phyloP scores from a whole-genome alignment of 2,797 vertebrate species.

The Telmatherina bonti region DNA sequence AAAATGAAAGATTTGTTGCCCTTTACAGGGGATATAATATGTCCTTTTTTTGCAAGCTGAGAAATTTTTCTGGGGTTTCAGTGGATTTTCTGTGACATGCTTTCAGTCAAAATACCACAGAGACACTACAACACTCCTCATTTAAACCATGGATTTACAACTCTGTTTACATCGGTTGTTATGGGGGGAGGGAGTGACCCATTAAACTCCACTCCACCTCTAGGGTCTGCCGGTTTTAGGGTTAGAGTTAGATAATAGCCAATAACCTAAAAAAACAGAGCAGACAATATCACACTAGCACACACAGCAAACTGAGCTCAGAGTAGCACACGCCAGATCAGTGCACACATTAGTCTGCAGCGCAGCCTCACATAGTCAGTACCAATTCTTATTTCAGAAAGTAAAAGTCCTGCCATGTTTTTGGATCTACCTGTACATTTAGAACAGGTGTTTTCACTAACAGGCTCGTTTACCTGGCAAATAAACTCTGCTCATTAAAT shows the following conservation, averaged over 20 bases:
- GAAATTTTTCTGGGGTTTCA: neutral
- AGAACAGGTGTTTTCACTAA: too few relatives aligned
- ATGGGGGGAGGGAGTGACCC: neutral
- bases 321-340: neutral
- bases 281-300: neutral
- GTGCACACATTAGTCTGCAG: too few relatives aligned
- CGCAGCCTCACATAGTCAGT: neutral
- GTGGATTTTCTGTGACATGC: neutral
- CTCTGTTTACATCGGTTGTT: neutral
- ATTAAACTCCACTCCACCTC: neutral
- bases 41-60: neutral
- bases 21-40: neutral
- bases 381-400: too few relatives aligned
- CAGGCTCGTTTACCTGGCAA: too few relatives aligned
- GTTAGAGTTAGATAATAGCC: neutral
- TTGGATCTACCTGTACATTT: too few relatives aligned
- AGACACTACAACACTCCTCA: neutral
- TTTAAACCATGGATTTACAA: neutral
- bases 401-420: too few relatives aligned
- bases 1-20: neutral
- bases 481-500: too few relatives aligned
- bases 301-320: too few relatives aligned
- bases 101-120: neutral
- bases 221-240: too few relatives aligned
- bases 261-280: neutral